Evolutionary conservation across 2,888 invertebrate species (phyloP), one percentile per base, ranked within the genome.

Genomic region (Apocheima hispidaria): DNA sequence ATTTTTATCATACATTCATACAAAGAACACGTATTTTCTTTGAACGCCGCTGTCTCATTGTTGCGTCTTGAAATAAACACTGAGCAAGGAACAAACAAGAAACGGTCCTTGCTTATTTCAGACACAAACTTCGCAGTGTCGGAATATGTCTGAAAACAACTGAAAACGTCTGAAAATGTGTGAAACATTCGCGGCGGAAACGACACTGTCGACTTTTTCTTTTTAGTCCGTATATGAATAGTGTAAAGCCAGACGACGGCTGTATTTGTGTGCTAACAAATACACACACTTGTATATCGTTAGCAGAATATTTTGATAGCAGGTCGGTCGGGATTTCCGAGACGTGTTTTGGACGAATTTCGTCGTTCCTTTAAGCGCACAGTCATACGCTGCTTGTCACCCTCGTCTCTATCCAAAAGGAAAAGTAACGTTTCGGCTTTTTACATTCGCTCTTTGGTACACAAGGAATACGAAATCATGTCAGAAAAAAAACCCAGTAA

Each of bases 111-210:
- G 64, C 60, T 66, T 70, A 66, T 63, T 64, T 68, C 48, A 56
- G 58, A 72, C 57, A 54, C 68, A 69, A 73, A 59, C 46, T 59
- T n/a, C n/a, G n/a, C n/a, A n/a, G n/a, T n/a, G n/a, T n/a, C n/a
- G n/a, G n/a, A n/a, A n/a, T 12, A 7, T 6, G 54, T 60, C 58
- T 55, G 60, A 52, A 51, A 52, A 55, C 44, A 59, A 58, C 62
- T 60, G 55, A 30, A 65, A 69, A n/a, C 61, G 61, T 43, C 58
- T 68, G 43, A 64, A 72, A 61, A 77, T 66, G 75, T 76, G 73
- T 72, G 74, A 75, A 75, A 71, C 65, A 65, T 60, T 60, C 60
- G 61, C 66, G 65, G 59, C 28, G 56, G 59, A 53, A 64, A 50
- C 65, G 66, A 66, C 69, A 57, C 68, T 62, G 60, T 51, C 51